Percentiles rank a stretch among this genome's conserved stretches.
Evolutionary conservation across 2,888 invertebrate species (phyloP).

Genomic region (Cancer borealis): DNA sequence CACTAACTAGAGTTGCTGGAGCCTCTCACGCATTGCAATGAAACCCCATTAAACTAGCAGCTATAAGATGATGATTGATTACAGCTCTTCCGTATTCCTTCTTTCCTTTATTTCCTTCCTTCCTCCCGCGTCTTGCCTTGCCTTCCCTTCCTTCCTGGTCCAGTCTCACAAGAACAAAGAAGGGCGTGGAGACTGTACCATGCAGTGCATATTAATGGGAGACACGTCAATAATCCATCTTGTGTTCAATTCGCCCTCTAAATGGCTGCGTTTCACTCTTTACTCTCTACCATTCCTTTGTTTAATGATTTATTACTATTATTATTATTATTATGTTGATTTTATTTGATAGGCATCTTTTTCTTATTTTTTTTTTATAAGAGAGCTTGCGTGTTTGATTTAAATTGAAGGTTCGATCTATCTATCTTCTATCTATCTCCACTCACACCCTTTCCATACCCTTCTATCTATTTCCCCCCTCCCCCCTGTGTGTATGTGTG

Average conservation of each 20-base stretch:
- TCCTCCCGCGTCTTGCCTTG: conserved; percentile 42
- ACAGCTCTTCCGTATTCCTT: not conserved
- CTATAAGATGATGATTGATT: not conserved
- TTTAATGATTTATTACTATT: not conserved
- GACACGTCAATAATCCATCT: conserved; percentile 28
- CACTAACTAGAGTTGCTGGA: not conserved
- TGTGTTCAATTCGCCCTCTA: not conserved
- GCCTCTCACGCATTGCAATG: not conserved
- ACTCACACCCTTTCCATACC: not conserved
- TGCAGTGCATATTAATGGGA: conserved; percentile 49
- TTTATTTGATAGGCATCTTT: no score
- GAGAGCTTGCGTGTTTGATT: not conserved
- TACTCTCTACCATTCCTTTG: not conserved
- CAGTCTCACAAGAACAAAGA: conserved; percentile 46
- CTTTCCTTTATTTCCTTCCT: conserved; percentile 26
- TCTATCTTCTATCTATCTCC: conserved; percentile 1
- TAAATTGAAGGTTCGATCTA: not conserved
- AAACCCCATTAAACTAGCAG: not conserved
- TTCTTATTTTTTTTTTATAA: not conserved
- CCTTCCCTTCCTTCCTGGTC: not conserved
- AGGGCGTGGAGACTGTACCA: conserved; percentile 51
- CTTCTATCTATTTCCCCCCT: not conserved
- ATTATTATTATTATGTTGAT: no score
- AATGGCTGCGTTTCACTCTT: not conserved
- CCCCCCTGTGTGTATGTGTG: not conserved